A percentile compares a stretch with the other conserved stretches of the same genome.
phyloP scores from a whole-genome alignment of 2,797 vertebrate species.

The Alexandromys oeconomus region DNA sequence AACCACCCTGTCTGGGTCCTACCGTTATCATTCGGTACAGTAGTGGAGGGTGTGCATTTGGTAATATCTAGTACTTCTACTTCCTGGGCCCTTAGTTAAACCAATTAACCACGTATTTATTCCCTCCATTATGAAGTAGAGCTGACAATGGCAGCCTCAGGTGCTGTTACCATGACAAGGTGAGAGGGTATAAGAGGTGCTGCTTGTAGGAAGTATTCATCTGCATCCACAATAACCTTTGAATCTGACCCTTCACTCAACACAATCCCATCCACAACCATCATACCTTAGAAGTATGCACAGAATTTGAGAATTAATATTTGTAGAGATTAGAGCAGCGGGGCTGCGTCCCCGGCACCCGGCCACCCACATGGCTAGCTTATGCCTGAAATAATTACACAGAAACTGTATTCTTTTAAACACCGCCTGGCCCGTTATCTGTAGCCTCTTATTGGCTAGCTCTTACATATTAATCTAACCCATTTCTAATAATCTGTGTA shows the following conservation, averaged over 20 bases:
- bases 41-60: background rate
- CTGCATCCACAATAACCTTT: background rate
- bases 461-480: too few species aligned
- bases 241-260: background rate
- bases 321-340: too few species aligned
- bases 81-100: background rate
- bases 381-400: too few species aligned
- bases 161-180: background rate
- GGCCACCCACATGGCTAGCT: too few species aligned
- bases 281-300: background rate
- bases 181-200: background rate
- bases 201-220: background rate
- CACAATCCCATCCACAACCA: background rate
- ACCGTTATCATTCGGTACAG: background rate
- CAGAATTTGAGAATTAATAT: background rate
- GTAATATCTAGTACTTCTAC: background rate
- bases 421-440: too few species aligned
- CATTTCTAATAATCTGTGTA: too few species aligned
- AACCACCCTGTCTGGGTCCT: background rate
- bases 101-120: background rate
- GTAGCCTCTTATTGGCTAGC: too few species aligned
- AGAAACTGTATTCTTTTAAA: too few species aligned
- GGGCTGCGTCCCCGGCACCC: too few species aligned
- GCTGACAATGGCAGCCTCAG: background rate
- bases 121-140: background rate